Evolutionary conservation across 2,888 invertebrate species (phyloP), one percentile per base, ranked within the genome.

Genomic region (Capitulum mitella): DNA sequence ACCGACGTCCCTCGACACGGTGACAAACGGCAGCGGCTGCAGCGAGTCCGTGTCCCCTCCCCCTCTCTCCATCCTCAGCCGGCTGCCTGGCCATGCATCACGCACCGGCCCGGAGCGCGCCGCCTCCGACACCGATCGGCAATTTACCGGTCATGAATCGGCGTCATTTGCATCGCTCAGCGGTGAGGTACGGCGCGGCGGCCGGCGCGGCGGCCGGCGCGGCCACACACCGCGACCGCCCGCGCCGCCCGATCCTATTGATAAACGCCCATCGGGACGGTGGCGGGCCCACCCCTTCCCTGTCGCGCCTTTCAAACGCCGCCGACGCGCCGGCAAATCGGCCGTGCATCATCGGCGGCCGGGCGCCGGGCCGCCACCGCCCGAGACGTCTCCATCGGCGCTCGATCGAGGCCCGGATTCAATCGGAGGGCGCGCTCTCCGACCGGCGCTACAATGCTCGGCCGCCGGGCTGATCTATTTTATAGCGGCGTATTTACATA

Each of bases 401-500:
- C 37, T 40, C 70, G 37, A 70, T 70, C 37, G 34, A 40, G 70
- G 70, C 40, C 40, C 16, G 70, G 37, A 70, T 70, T 70, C 37
- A 70, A 70, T 70, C 70, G 70, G 16, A 64, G 26, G 26, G 37
- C 70, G 37, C 37, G 5, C 70, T 16, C 70, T 16, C 37, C 26
- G 37, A 0, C 37, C 26, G 40, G 6, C 40, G 70, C 70, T 22
- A 70, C 70, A 70, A 70, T 70, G 70, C 40, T 70, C 16, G 16
- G 58, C 40, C 70, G 70, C 22, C 26, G 40, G 26, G 37, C 70
- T 19, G 70, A 70, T 70, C 37, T 26, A 70, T 40, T 70, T 70
- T 70, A 70, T 70, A 37, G 70, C 70, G 26, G 64, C 16, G 70
- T 70, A 70, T 70, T 70, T 70, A 37, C 70, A 70, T 70, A 70